Evolutionary conservation across 2,113 vertebrate genomes (phyloP), one percentile per base, ranked within the genome.

Genomic region (Pituophis catenifer): DNA sequence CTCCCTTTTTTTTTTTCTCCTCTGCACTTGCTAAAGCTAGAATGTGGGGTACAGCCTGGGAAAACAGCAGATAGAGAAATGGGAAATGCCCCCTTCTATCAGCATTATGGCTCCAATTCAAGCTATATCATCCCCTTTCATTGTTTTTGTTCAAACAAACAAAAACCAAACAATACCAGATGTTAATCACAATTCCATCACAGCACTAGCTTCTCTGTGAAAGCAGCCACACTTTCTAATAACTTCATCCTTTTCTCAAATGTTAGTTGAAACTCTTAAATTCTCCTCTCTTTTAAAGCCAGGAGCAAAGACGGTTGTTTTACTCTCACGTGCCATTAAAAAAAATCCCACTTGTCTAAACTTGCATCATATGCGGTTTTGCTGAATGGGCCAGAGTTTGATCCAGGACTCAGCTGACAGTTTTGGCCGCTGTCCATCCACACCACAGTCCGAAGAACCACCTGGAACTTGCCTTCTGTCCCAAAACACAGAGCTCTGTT

Each of bases 221-320:
- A 94, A 92, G 11, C 13, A 62, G 65, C 0, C 0, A 1, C 65
- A 86, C 12, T 94, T 91, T 58, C 93, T 95, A 65, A 54, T 95
- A 81, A 93, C 89, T 93, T 95, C 92, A 92, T 91, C 93, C 94
- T 92, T 95, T 95, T 95, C 94, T 95, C 92, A 90, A 94, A 94
- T 95, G 94, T 95, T 96, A 91, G 95, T 94, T 95, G 95, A 97
- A 97, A 94, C 94, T 95, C 92, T 91, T 92, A 93, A 94, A 92
- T 92, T 95, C 92, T 44, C 65, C 89, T 95, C 91, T 94, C 50
- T 94, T 92, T 93, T 90, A 0, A 0, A 94, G 92, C 90, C 91
- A 48, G 15, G 12, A 92, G 0, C 0, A 54, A 24, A 0, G 90
- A 91, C 52, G 90, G 93, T 59, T 91, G 81, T 0, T 92, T 94